These are phyloP conservation scores for Tiliqua scincoides DNA, from an alignment of 2,113 vertebrate species.

Conservation along the genomic window DNA sequence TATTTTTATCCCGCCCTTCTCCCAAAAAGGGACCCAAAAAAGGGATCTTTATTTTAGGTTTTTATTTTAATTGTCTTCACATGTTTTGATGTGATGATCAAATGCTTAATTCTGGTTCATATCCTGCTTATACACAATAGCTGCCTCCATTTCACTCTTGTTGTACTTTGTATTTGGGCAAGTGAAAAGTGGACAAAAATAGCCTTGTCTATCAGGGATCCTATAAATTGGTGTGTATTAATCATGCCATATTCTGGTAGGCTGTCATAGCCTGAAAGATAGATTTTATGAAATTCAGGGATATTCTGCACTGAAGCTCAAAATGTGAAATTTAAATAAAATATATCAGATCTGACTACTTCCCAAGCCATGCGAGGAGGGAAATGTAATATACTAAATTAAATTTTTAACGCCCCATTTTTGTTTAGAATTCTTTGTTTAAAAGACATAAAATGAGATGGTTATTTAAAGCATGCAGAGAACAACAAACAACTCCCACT, in stretches of 20 bases:
- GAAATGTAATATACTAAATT: slow-evolving; percentile 28
- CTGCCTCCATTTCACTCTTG: not conserved
- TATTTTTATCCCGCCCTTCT: no score
- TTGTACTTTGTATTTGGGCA: not conserved
- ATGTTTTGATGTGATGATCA: not conserved
- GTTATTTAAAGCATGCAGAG: slow-evolving; percentile 24
- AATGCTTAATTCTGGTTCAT: not conserved
- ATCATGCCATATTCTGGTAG: not conserved
- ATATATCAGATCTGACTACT: slow-evolving; percentile 21
- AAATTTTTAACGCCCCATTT: slow-evolving; percentile 52
- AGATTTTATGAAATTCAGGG: slow-evolving; percentile 44
- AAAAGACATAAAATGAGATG: not conserved
- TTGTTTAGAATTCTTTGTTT: slow-evolving; percentile 42
- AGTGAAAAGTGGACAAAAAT: not conserved
- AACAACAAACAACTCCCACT: not conserved
- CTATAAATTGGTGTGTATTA: not conserved
- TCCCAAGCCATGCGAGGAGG: slow-evolving; percentile 28
- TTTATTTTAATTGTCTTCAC: not conserved
- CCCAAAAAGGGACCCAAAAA: no score
- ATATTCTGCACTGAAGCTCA: slow-evolving; percentile 41
- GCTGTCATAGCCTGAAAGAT: not conserved
- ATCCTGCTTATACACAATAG: not conserved
- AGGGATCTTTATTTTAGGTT: fast-evolving
- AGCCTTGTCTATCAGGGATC: not conserved
- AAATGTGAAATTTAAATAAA: slow-evolving; percentile 43